These are phyloP conservation scores for Lagorchestes hirsutus DNA, from an alignment of 2,797 vertebrate species.

Conservation along the genomic window DNA sequence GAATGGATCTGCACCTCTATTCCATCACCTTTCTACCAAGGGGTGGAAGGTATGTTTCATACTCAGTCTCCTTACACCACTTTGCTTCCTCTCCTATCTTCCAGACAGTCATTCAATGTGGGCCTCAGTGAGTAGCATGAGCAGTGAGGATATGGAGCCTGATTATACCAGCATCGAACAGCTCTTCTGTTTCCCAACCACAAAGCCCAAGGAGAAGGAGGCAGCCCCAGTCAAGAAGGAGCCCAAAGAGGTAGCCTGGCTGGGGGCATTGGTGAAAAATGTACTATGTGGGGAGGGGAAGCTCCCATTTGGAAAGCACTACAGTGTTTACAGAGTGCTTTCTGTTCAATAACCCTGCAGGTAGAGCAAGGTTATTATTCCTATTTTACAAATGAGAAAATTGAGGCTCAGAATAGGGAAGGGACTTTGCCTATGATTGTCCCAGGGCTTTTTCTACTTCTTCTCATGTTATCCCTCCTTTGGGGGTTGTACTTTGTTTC, in stretches of 20 bases:
- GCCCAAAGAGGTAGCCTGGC: constrained; percentile 92
- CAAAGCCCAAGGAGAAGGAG: constrained; percentile 91
- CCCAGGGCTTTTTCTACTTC: constrained; percentile 5
- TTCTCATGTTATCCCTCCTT: not conserved
- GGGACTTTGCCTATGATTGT: not conserved
- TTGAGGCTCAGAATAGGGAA: not conserved
- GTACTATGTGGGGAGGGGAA: accelerated
- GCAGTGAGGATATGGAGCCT: constrained; percentile 86
- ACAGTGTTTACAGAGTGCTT: not conserved
- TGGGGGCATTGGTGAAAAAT: not conserved
- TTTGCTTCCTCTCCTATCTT: constrained; percentile 4
- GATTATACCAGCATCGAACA: constrained; percentile 96
- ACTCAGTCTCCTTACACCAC: not conserved
- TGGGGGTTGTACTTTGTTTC: constrained; percentile 20
- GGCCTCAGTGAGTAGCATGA: constrained; percentile 88
- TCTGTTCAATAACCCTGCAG: not conserved
- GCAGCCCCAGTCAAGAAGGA: constrained; percentile 91
- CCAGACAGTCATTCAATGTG: constrained; percentile 94
- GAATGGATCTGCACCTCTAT: too few species aligned
- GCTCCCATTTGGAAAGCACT: not conserved
- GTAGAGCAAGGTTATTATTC: not conserved
- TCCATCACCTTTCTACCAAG: too few species aligned
- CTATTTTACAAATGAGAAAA: not conserved
- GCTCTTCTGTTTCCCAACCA: constrained; percentile 95
- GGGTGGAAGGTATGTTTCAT: too few species aligned